phyloP scores from a whole-genome alignment of 2,888 invertebrate genomes.

The Polyommatus iphigenia region DNA sequence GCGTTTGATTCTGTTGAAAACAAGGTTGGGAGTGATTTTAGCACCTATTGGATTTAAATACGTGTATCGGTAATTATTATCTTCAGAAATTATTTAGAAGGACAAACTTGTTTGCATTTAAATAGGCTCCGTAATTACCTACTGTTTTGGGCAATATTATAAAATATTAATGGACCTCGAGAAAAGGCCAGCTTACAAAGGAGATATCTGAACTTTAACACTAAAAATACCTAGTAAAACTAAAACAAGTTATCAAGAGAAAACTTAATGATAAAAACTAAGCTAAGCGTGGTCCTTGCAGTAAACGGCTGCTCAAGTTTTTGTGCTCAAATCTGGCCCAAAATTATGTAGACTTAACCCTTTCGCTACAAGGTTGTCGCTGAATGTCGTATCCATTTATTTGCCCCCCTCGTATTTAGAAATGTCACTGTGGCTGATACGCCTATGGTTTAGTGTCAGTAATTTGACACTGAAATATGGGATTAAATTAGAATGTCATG shows the following conservation, averaged over 20 bases:
- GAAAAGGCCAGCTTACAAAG: no score
- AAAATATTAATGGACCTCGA: no score
- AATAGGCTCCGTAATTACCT: no score
- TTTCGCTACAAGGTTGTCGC: conserved; percentile 68
- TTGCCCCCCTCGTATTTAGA: conserved; percentile 70
- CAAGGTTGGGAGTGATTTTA: not conserved
- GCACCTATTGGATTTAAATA: not conserved
- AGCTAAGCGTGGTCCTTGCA: not conserved
- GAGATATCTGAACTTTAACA: no score
- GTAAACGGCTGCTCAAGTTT: not conserved
- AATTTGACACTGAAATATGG: conserved; percentile 75
- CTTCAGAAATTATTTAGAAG: no score
- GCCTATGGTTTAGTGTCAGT: conserved; percentile 74
- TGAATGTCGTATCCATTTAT: conserved; percentile 75
- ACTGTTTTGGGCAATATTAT: no score
- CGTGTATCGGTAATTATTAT: no score
- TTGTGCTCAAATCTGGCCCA: not conserved
- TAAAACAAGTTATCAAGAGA: no score
- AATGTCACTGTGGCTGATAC: conserved; percentile 74
- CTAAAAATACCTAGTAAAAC: no score
- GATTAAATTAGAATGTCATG: conserved; percentile 74
- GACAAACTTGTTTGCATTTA: no score
- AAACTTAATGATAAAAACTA: not conserved
- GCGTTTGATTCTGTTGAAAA: not conserved
- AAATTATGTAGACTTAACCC: conserved; percentile 43